A percentile compares a stretch with the other conserved stretches of the same genome.
Evolutionary conservation across 2,797 vertebrate species (phyloP).

Genomic region (Phalanger gymnotis): DNA sequence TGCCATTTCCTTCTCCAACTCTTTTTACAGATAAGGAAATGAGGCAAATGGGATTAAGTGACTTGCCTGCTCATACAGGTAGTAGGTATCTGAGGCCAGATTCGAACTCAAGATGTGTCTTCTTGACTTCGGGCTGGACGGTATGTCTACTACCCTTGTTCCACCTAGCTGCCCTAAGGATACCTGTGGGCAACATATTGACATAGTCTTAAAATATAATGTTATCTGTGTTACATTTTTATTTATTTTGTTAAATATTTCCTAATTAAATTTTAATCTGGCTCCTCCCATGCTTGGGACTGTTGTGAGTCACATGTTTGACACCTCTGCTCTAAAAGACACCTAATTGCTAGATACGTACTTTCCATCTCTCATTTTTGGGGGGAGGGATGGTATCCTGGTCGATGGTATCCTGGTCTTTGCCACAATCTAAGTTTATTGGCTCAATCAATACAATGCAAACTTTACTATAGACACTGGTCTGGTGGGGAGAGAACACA

Average conservation of each 20-base stretch:
- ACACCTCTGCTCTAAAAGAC: background rate
- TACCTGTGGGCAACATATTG: background rate
- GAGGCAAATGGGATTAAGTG: background rate
- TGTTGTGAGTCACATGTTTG: background rate
- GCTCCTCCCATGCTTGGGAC: background rate
- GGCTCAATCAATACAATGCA: background rate
- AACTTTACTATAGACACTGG: background rate
- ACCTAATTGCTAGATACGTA: background rate
- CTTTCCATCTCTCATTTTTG: background rate
- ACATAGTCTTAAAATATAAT: background rate
- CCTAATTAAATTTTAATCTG: background rate
- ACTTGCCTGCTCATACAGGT: background rate
- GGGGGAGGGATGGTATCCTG: no score
- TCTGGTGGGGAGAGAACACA: background rate
- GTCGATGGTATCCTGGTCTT: background rate
- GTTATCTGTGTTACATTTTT: background rate
- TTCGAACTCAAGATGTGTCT: background rate
- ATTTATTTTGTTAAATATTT: background rate
- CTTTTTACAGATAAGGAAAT: background rate
- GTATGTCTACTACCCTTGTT: background rate
- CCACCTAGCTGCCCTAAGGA: background rate
- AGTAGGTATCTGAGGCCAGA: background rate
- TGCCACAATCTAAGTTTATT: background rate
- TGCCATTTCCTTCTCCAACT: background rate
- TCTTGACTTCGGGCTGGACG: background rate